Evolutionary conservation across 2,888 invertebrate genomes (phyloP), one percentile per base, ranked within the genome.

Genomic region (Noctua pronuba): DNA sequence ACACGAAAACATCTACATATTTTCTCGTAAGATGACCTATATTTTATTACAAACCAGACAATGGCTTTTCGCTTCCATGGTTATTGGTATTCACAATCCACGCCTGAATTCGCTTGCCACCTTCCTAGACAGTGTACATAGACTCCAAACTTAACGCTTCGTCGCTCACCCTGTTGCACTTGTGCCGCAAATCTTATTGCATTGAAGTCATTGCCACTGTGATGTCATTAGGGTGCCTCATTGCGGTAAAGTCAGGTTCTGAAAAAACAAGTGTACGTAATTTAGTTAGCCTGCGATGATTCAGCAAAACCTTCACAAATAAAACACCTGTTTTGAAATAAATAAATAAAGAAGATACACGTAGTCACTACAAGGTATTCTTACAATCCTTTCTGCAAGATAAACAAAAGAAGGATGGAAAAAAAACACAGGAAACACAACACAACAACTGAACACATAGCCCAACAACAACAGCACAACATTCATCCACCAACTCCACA

Each of bases 101-200:
- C 11, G 52, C 1, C 21, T 55, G 52, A 71, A 35, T 64, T 24
- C 13, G 41, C 24, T 64, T 16, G 31, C 38, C 46, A 55, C 41
- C 55, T 67, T 49, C 8, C 46, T 24, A 71, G 49, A 31, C 24
- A 60, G 10, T 58, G 44, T 31, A 2, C 28, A 28, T 16, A 44
- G 38, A 79, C 44, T n/a, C 16, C 16, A 10, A 21, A 44, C 16
- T 64, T 64, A 16, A 64, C 62, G 81, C 67, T 75, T 68, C 46
- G 24, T 58, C 55, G n/a, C 55, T 41, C 71, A 71, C 67, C 46
- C 41, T 55, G 35, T 16, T 38, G 38, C 41, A 69, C 31, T 65
- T 35, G 41, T 28, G 18, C 7, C 13, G 28, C 28, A 44, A 70
- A 58, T 65, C 8, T 44, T 16, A 44, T 64, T 70, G 24, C 11